Conservation (phyloP, 2,113 vertebrate species). For the Syrmaticus mikado region DNA sequence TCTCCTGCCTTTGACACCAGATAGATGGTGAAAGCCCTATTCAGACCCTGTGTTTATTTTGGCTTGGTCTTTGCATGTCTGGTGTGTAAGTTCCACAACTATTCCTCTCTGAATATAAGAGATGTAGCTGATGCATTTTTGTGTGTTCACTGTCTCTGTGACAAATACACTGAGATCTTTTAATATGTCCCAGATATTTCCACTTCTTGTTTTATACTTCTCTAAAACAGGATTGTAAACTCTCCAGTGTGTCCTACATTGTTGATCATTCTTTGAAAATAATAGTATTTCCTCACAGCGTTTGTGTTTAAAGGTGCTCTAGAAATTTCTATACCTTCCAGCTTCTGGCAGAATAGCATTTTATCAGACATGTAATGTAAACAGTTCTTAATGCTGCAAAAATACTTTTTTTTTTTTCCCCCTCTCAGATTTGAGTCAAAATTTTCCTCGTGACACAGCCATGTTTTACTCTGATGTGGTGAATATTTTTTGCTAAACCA, state of each 20-base stretch:
- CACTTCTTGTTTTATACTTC: background rate
- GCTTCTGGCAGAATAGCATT: background rate
- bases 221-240: background rate
- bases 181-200: background rate
- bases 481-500: background rate
- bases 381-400: background rate
- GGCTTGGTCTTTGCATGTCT: background rate
- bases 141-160: background rate
- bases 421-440: background rate
- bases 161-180: background rate
- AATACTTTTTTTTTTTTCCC: background rate
- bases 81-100: background rate
- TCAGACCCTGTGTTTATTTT: slow-evolving; percentile 43
- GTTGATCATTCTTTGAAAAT: background rate
- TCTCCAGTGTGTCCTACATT: background rate
- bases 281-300: background rate
- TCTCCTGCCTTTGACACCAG: slow-evolving; percentile 40
- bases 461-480: background rate
- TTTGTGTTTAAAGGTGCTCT: background rate
- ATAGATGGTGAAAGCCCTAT: background rate
- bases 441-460: background rate
- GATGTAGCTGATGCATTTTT: background rate
- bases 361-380: background rate
- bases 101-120: background rate
- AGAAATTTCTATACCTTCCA: background rate